Evolutionary conservation across 2,888 invertebrate species (phyloP).

Genomic region (Saturnia pavonia): DNA sequence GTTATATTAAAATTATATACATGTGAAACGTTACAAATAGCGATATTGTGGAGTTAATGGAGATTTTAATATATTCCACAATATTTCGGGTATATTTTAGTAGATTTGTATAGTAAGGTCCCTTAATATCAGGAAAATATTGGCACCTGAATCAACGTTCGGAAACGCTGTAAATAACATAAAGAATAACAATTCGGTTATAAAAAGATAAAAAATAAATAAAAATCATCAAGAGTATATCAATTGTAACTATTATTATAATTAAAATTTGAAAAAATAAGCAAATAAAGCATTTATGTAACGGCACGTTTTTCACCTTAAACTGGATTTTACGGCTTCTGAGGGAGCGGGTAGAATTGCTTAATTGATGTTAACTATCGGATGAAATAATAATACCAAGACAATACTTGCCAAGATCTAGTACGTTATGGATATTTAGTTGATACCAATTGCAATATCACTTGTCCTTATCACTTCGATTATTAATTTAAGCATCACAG

Average conservation of each 20-base stretch:
- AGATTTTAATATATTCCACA: not conserved
- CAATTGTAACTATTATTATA: not conserved
- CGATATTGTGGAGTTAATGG: not conserved
- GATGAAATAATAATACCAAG: not conserved
- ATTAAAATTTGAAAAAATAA: not conserved
- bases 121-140: not conserved
- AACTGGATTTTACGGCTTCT: not conserved
- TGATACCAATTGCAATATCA: not conserved
- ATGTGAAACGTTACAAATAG: not conserved
- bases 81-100: not conserved
- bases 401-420: too few species aligned
- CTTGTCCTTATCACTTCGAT: not conserved
- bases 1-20: not conserved
- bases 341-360: not conserved
- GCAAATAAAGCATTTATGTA: not conserved
- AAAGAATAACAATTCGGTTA: not conserved
- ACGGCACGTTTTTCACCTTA: not conserved
- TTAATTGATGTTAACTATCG: not conserved
- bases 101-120: not conserved
- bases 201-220: too few species aligned
- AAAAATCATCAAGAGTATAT: not conserved
- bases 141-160: not conserved
- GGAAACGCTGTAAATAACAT: not conserved
- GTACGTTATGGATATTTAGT: not conserved
- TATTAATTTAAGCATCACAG: conserved; percentile 28